These are phyloP conservation scores for Sebastiscus tertius DNA, from an alignment of 2,797 vertebrate species.

Conservation along the genomic window DNA sequence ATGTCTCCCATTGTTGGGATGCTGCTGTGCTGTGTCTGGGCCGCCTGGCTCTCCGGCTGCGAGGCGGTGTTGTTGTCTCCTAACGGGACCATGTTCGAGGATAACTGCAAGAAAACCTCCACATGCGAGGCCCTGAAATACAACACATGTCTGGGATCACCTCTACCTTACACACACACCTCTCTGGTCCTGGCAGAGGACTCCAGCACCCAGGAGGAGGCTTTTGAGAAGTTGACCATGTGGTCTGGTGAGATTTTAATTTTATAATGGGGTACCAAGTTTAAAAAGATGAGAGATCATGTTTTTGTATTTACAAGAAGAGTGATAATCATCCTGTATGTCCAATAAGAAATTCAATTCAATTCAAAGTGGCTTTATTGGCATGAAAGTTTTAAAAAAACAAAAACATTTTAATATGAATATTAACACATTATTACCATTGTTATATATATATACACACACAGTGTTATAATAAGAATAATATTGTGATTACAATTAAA, in stretches of 20 bases:
- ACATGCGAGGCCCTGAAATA: conserved; percentile 89
- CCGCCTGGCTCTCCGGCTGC: conserved; percentile 50
- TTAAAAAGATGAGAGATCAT: neutral
- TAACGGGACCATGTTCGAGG: conserved; percentile 81
- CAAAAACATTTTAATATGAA: no score
- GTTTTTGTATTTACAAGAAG: neutral
- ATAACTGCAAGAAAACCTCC: conserved; percentile 88
- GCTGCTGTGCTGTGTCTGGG: conserved; percentile 69
- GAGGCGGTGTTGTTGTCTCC: conserved; percentile 68
- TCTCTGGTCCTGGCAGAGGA: conserved; percentile 91
- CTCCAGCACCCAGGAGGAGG: conserved; percentile 91
- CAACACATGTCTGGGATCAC: conserved; percentile 90
- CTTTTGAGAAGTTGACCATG: conserved; percentile 91
- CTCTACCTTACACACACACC: conserved; percentile 91
- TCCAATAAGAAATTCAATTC: neutral
- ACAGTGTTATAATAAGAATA: no score
- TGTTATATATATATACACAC: no score
- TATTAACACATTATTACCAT: no score
- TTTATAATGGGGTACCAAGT: neutral
- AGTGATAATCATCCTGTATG: neutral
- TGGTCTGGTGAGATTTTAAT: conserved; percentile 90
- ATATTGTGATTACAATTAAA: no score
- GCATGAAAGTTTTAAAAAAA: no score
- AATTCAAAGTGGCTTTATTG: no score
- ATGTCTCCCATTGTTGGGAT: conserved; percentile 87